Conservation (phyloP, 2,797 vertebrate species). For the Chromis chromis region DNA sequence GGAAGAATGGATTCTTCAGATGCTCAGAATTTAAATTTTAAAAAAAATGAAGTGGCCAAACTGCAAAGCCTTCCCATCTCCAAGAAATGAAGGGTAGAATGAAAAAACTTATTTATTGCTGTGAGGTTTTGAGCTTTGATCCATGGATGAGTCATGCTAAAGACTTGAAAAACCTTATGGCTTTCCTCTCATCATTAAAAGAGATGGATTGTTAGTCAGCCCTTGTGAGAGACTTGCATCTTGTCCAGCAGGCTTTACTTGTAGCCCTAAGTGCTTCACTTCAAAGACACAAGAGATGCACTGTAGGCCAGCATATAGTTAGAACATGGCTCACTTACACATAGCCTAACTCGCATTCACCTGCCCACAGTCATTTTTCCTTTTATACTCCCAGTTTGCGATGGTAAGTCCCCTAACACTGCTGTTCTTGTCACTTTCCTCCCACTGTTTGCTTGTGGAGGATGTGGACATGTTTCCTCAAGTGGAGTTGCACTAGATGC, state of each 20-base stretch:
- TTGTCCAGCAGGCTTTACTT: slow-evolving; percentile 72
- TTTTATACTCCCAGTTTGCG: slow-evolving; percentile 28
- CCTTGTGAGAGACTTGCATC: slow-evolving; percentile 70
- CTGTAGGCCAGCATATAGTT: slow-evolving; percentile 53
- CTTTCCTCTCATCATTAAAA: slow-evolving; percentile 75
- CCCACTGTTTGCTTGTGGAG: neutral
- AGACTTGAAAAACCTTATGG: slow-evolving; percentile 67
- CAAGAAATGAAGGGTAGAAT: slow-evolving; percentile 45
- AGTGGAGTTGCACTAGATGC: slow-evolving; percentile 10
- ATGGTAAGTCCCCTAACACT: slow-evolving; percentile 16
- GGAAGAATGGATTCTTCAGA: slow-evolving; percentile 25
- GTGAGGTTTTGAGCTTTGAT: slow-evolving; percentile 70
- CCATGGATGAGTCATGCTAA: slow-evolving; percentile 66
- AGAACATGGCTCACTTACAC: slow-evolving; percentile 56
- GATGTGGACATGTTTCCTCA: slow-evolving; percentile 12
- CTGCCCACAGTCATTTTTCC: slow-evolving; percentile 17
- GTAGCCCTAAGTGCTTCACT: slow-evolving; percentile 64
- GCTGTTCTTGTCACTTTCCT: slow-evolving; percentile 26
- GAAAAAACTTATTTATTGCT: slow-evolving; percentile 47
- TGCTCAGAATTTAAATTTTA: slow-evolving; percentile 20
- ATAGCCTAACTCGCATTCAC: slow-evolving; percentile 47
- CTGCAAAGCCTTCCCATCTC: slow-evolving; percentile 51
- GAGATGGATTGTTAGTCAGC: slow-evolving; percentile 69
- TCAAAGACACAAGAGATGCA: slow-evolving; percentile 71
- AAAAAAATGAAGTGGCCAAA: slow-evolving; percentile 32